A percentile compares a stretch with the other conserved stretches of the same genome.
phyloP scores from a whole-genome alignment of 2,888 invertebrate species.

The Orthosia cruda region DNA sequence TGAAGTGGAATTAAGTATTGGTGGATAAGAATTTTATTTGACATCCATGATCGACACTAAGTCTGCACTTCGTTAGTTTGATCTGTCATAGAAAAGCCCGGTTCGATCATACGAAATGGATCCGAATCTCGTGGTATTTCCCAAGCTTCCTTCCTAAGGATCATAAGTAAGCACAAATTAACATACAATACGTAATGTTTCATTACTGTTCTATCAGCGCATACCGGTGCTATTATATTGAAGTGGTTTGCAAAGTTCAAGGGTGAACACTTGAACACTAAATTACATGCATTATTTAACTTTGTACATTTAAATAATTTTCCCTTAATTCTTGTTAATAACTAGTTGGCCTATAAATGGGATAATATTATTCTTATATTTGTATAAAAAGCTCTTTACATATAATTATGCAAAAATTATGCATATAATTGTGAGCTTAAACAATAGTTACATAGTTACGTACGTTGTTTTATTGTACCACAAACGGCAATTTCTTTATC shows the following conservation, averaged over 20 bases:
- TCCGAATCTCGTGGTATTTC: conserved; percentile 1
- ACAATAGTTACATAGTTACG: conserved; percentile 23
- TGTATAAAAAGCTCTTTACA: conserved; percentile 22
- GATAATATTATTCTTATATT: conserved; percentile 25
- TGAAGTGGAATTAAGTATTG: neutral
- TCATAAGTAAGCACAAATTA: conserved; percentile 4
- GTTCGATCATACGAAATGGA: neutral
- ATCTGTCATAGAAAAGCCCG: neutral
- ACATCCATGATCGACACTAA: too few species aligned
- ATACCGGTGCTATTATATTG: conserved; percentile 25
- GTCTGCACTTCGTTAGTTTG: neutral
- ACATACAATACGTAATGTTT: conserved; percentile 17
- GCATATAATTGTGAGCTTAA: conserved; percentile 22
- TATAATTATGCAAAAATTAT: conserved; percentile 29
- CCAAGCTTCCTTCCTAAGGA: neutral
- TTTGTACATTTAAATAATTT: conserved; percentile 23
- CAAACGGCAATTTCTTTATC: conserved; percentile 24
- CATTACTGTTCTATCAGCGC: conserved; percentile 18
- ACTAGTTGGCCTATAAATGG: conserved; percentile 34
- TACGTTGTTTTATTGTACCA: conserved; percentile 18
- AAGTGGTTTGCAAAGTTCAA: conserved; percentile 58
- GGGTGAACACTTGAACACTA: conserved; percentile 50
- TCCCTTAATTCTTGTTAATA: conserved; percentile 53
- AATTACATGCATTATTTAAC: conserved; percentile 45
- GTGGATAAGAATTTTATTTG: neutral